Evolutionary conservation across 2,797 vertebrate species (phyloP).

Genomic region (Garrulus glandarius): DNA sequence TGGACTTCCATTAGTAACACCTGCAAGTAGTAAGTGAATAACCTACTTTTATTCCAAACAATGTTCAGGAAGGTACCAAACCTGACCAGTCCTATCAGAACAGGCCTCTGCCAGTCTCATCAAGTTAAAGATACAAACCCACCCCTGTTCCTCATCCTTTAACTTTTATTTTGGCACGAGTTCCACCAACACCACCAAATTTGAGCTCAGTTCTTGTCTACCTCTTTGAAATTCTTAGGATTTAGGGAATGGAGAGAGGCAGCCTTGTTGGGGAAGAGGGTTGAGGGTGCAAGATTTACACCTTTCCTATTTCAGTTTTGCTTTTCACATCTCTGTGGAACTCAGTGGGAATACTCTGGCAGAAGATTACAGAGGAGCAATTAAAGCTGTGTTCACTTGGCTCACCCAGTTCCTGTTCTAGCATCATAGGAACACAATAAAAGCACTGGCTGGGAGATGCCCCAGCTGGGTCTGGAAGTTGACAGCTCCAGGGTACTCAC

Average conservation of each 20-base stretch:
- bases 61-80: not conserved
- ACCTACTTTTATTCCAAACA: not conserved
- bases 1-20: not conserved
- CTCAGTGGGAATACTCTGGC: not conserved
- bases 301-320: not conserved
- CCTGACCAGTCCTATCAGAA: not conserved
- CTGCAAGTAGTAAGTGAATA: not conserved
- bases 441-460: not conserved
- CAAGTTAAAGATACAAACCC: not conserved
- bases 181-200: not conserved
- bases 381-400: not conserved
- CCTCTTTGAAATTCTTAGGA: not conserved
- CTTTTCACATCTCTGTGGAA: not conserved
- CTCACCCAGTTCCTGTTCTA: not conserved
- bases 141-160: not conserved
- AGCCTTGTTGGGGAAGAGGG: not conserved
- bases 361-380: not conserved
- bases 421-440: not conserved
- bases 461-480: not conserved
- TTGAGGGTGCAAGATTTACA: not conserved
- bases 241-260: not conserved
- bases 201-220: not conserved
- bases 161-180: not conserved
- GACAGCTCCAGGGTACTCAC: conserved; percentile 61
- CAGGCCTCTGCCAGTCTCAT: not conserved